phyloP scores from a whole-genome alignment of 1,140 invertebrate genomes.

The Hydropsyche tenuis region DNA sequence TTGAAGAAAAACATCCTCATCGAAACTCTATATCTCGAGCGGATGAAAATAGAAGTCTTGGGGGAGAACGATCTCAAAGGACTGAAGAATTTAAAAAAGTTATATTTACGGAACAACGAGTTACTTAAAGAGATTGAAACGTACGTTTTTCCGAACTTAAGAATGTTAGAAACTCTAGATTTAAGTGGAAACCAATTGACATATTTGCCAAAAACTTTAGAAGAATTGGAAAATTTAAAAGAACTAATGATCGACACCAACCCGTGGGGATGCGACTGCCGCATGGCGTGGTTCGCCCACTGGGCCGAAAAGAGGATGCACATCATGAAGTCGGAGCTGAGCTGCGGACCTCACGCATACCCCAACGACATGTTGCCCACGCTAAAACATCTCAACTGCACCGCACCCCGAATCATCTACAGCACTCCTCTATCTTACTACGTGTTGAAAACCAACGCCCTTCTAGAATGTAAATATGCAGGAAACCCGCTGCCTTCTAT shows the following conservation, averaged over 20 bases:
- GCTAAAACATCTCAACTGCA: constrained; percentile 74
- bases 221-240: constrained; percentile 66
- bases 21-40: constrained; percentile 63
- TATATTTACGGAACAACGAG: constrained; percentile 66
- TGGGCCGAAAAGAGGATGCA: constrained; percentile 64
- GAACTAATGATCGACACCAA: constrained; percentile 76
- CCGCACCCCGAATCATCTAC: constrained; percentile 65
- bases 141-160: constrained; percentile 66
- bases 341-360: constrained; percentile 67
- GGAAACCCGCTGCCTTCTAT: constrained; percentile 81
- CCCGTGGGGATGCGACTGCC: constrained; percentile 86
- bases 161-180: constrained; percentile 70
- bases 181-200: constrained; percentile 76
- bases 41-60: constrained; percentile 66
- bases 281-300: constrained; percentile 82
- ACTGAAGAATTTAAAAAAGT: constrained; percentile 64
- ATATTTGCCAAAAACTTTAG: constrained; percentile 74
- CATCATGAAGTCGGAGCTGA: constrained; percentile 66
- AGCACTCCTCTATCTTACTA: constrained; percentile 68
- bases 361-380: constrained; percentile 71
- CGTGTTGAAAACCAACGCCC: constrained; percentile 68
- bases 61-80: constrained; percentile 65
- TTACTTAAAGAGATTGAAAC: constrained; percentile 69
- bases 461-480: constrained; percentile 78
- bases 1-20: constrained; percentile 67